Evolutionary conservation across 2,888 invertebrate species (phyloP).

Genomic region (Drosophila formosana): DNA sequence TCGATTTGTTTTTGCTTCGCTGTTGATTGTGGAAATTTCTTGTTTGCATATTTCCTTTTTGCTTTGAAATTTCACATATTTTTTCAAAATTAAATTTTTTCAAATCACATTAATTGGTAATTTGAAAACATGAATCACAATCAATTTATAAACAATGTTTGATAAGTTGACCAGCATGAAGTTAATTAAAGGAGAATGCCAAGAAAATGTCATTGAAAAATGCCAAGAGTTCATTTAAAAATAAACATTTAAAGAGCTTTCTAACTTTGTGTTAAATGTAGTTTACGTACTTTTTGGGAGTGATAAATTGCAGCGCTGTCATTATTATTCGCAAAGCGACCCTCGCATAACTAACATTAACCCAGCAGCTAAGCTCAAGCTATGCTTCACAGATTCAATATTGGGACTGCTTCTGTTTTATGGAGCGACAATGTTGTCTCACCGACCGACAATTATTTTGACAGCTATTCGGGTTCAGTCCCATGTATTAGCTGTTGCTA

Average conservation of each 20-base stretch:
- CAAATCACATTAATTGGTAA: neutral
- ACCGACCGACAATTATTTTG: conserved; percentile 60
- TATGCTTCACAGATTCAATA: conserved; percentile 6
- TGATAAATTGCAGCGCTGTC: neutral
- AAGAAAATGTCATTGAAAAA: neutral
- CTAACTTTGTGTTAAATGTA: neutral
- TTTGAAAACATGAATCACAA: neutral
- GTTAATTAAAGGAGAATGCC: neutral
- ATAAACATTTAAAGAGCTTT: neutral
- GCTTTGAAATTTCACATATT: neutral
- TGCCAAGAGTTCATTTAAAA: neutral
- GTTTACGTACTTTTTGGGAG: neutral
- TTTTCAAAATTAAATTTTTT: neutral
- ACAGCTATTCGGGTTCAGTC: conserved; percentile 52
- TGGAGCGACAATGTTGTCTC: conserved; percentile 38
- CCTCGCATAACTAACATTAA: conserved; percentile 4
- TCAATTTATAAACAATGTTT: neutral
- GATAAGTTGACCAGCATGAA: neutral
- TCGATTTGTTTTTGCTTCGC: neutral
- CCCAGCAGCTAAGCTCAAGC: neutral
- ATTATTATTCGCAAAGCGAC: neutral
- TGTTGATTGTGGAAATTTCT: neutral
- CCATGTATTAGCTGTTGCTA: conserved; percentile 5
- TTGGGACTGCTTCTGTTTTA: conserved; percentile 29
- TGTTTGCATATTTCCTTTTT: neutral